Evolutionary conservation across 92 coral and sea anemone genomes (phyloP), one percentile per base, ranked within the genome.

Genomic region (Pocillopora meandrina): DNA sequence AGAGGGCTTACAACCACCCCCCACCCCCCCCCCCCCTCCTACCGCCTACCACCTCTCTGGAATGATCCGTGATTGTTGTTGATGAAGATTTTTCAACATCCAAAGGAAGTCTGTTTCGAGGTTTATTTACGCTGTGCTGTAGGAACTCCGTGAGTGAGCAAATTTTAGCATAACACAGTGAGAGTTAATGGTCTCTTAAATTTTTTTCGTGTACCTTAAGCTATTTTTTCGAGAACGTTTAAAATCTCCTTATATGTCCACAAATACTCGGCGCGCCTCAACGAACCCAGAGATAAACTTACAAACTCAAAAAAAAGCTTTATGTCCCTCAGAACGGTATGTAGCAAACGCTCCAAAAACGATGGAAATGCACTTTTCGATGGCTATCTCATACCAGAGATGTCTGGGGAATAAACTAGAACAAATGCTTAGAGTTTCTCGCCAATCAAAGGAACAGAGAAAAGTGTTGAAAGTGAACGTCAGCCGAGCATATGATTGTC

Each of bases 201-300:
- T 3, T 3, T 42, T 26, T 42, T 7, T 42, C 52, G 52, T 42
- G 8, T 42, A 42, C 52, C 8, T 3, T 42, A 42, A 42, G 52
- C 4, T 42, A 42, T 42, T 42, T 42, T 42, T 42, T 42, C 8
- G 20, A 70, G 23, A 6, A 10, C 16, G 56, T 70, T 5, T 15
- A 70, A 70, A 34, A 70, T 36, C 33, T 70, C 74, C 74, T 36
- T 70, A 70, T 70, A 34, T 70, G 74, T 70, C 74, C 74, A 70
- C 4, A 55, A 70, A 70, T 70, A 33, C 56, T 35, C 35, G 42
- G n/a, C 74, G 56, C 56, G 74, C 20, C 12, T 36, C 55, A 59
- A 12, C 3, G 18, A 59, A 59, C 62, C 18, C 62, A 59, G 42
- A 69, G 36, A 69, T 16, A 69, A 16, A 70, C 56, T 68, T 16